A percentile compares a stretch with the other conserved stretches of the same genome.
These are phyloP conservation scores for Tenrec ecaudatus DNA, from an alignment of 2,113 vertebrate species.

Conservation along the genomic window DNA sequence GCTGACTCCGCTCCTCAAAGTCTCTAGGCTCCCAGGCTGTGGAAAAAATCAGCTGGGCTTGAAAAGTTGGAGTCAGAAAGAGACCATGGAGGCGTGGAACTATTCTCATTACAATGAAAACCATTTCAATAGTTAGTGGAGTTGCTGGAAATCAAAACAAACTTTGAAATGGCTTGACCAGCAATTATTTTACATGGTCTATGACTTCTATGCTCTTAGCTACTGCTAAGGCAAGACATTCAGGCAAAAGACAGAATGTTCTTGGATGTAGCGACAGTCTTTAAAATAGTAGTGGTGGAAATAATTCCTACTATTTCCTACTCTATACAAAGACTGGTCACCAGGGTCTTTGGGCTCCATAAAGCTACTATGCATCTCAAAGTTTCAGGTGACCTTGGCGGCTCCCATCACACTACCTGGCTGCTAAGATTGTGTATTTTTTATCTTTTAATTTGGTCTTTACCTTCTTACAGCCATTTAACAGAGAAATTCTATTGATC, in stretches of 20 bases:
- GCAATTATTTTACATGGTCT: neutral
- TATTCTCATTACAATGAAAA: conserved; percentile 62
- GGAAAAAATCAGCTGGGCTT: conserved; percentile 60
- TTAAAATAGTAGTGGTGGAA: neutral
- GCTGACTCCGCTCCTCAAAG: conserved; percentile 50
- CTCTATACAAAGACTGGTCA: neutral
- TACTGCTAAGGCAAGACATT: neutral
- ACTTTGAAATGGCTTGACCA: conserved; percentile 53
- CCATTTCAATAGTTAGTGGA: conserved; percentile 64
- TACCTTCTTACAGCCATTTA: neutral
- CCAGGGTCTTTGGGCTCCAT: neutral
- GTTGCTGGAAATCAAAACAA: conserved; percentile 60
- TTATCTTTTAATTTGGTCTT: neutral
- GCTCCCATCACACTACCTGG: neutral
- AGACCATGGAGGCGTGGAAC: conserved; percentile 49
- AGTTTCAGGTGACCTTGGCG: neutral
- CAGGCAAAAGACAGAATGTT: neutral
- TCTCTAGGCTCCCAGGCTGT: conserved; percentile 23
- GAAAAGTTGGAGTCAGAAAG: conserved; percentile 43
- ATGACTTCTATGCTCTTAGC: neutral
- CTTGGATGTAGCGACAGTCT: neutral
- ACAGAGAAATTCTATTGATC: conserved; percentile 7
- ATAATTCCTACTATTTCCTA: neutral
- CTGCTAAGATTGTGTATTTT: neutral
- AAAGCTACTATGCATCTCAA: neutral